These are phyloP conservation scores for Tetranychus urticae DNA, from an alignment of 1,140 invertebrate species.

Conservation along the genomic window DNA sequence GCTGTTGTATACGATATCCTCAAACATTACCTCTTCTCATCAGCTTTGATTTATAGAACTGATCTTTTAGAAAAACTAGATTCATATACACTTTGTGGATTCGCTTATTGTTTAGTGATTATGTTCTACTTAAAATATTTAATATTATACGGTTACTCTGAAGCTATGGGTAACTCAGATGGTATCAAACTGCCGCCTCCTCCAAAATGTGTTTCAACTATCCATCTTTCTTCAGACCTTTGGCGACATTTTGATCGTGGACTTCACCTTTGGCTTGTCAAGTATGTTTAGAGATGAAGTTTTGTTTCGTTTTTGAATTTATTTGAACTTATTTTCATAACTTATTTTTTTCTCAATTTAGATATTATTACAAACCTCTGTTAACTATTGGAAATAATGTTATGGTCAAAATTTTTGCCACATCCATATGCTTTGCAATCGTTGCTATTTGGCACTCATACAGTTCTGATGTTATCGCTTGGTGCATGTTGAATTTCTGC, in stretches of 20 bases:
- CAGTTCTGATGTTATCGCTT: conserved; percentile 8
- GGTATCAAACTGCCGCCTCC: conserved; percentile 9
- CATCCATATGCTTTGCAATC: conserved; percentile 11
- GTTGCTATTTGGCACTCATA: conserved; percentile 13
- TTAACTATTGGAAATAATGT: neutral
- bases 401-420: conserved; percentile 3
- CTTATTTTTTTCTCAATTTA: neutral
- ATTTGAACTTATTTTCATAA: neutral
- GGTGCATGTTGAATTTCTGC: conserved; percentile 10
- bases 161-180: conserved; percentile 7
- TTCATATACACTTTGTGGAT: conserved; percentile 11
- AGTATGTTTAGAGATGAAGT: neutral
- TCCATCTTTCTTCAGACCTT: conserved; percentile 9
- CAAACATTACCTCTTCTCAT: conserved; percentile 11
- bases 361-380: conserved; percentile 11
- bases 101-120: conserved; percentile 12
- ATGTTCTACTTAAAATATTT: conserved; percentile 14
- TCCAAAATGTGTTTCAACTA: conserved; percentile 11
- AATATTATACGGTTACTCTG: conserved; percentile 11
- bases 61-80: conserved; percentile 2
- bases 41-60: conserved; percentile 10
- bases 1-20: conserved; percentile 11
- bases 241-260: conserved; percentile 13
- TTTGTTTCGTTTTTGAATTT: neutral
- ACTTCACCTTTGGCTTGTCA: conserved; percentile 8